Percentiles rank a stretch among this genome's conserved stretches.
phyloP scores from a whole-genome alignment of 2,888 invertebrate genomes.

The Busseola fusca region DNA sequence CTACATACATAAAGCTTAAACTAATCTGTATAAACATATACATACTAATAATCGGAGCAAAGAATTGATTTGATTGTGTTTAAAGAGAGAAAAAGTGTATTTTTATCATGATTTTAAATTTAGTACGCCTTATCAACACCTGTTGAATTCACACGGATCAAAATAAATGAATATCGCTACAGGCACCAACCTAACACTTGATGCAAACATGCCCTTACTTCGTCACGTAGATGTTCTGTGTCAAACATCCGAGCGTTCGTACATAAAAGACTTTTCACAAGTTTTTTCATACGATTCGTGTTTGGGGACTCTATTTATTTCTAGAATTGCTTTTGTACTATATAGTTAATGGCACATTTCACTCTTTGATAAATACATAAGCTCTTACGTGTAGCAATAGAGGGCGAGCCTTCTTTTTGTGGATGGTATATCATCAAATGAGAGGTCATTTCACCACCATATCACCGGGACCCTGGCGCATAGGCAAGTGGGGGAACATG shows the following conservation, averaged over 20 bases:
- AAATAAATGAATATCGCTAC: background rate
- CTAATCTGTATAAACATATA: no score
- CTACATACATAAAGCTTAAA: no score
- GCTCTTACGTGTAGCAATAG: no score
- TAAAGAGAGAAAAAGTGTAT: no score
- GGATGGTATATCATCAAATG: no score
- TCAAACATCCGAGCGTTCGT: constrained; percentile 16
- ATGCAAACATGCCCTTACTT: constrained; percentile 6
- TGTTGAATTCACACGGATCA: background rate
- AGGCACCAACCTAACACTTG: background rate
- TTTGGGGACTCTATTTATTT: constrained; percentile 38
- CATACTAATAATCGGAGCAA: no score
- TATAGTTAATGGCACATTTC: background rate
- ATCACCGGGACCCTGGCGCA: no score
- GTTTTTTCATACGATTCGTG: constrained; percentile 13
- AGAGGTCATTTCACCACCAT: no score
- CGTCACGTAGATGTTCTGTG: constrained; percentile 21
- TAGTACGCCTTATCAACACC: background rate
- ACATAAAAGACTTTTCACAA: constrained; percentile 35
- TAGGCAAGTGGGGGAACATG: no score
- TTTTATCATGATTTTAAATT: background rate
- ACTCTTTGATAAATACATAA: background rate
- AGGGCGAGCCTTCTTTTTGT: no score
- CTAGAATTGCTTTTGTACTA: constrained; percentile 1
- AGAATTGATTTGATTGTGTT: no score